Evolutionary conservation across 2,888 invertebrate species (phyloP).

Genomic region (Volucella inflata): DNA sequence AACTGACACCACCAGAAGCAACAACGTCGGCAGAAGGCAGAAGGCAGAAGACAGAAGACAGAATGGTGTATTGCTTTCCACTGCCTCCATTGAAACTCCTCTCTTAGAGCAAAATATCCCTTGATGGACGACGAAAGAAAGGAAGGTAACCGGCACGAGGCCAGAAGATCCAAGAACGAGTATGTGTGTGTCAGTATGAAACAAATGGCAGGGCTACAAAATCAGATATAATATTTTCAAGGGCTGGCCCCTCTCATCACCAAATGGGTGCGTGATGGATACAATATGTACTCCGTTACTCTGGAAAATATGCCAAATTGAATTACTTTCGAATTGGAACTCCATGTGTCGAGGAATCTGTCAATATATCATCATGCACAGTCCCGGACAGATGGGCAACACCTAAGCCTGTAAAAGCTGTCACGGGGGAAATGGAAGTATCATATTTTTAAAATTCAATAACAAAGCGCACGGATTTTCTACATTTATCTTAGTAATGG

Average conservation of each 20-base stretch:
- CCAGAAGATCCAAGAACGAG: background rate
- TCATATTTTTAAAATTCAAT: constrained; percentile 53
- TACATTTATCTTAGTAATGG: constrained; percentile 51
- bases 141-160: background rate
- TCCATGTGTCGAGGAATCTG: constrained; percentile 65
- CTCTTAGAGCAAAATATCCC: constrained; percentile 32
- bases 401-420: constrained; percentile 19
- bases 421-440: constrained; percentile 36
- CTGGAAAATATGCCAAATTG: constrained; percentile 68
- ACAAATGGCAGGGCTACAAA: constrained; percentile 67
- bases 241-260: constrained; percentile 47
- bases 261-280: constrained; percentile 66
- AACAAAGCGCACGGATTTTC: constrained; percentile 58
- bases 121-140: constrained; percentile 35
- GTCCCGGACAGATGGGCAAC: constrained; percentile 18
- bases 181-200: constrained; percentile 27
- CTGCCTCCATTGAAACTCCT: constrained; percentile 26
- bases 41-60: background rate
- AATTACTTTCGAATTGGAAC: constrained; percentile 72
- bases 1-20: constrained; percentile 74
- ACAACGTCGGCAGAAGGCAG: constrained; percentile 50
- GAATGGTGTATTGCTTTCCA: too few species aligned
- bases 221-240: constrained; percentile 69
- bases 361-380: constrained; percentile 67
- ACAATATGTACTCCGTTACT: constrained; percentile 61